phyloP scores from a whole-genome alignment of 2,797 vertebrate species.

The Gymnopithys bicolor region DNA sequence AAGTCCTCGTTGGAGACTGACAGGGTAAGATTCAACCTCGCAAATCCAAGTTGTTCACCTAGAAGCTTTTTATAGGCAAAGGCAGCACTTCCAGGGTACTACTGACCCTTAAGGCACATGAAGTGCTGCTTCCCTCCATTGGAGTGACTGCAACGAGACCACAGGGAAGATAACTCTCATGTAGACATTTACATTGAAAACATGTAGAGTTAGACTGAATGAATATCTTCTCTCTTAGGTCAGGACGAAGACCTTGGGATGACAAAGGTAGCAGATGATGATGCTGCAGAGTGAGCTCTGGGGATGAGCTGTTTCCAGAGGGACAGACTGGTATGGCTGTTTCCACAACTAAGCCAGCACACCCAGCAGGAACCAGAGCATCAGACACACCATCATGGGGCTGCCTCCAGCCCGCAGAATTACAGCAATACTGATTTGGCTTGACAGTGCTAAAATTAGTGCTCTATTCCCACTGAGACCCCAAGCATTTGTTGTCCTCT shows the following conservation, averaged over 20 bases:
- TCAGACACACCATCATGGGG: background rate
- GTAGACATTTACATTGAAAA: background rate
- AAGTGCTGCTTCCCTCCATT: background rate
- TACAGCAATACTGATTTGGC: background rate
- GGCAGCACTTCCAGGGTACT: background rate
- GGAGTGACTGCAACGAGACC: background rate
- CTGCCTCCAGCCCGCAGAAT: background rate
- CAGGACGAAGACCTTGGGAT: background rate
- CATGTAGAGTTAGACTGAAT: background rate
- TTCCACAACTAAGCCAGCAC: background rate
- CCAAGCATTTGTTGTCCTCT: background rate
- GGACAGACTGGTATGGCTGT: background rate
- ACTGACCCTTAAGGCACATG: background rate
- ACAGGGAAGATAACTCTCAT: rapidly evolving
- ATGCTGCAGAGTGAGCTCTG: background rate
- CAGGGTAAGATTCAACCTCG: background rate
- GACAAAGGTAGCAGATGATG: background rate
- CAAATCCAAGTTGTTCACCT: background rate
- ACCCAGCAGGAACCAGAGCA: background rate
- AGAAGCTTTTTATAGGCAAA: background rate
- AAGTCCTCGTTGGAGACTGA: background rate
- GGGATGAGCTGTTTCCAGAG: background rate
- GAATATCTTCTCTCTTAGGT: background rate
- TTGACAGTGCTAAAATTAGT: constrained; percentile 43
- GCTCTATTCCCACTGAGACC: background rate